Conservation (phyloP, 2,113 vertebrate genomes). For the Heteronetta atricapilla region DNA sequence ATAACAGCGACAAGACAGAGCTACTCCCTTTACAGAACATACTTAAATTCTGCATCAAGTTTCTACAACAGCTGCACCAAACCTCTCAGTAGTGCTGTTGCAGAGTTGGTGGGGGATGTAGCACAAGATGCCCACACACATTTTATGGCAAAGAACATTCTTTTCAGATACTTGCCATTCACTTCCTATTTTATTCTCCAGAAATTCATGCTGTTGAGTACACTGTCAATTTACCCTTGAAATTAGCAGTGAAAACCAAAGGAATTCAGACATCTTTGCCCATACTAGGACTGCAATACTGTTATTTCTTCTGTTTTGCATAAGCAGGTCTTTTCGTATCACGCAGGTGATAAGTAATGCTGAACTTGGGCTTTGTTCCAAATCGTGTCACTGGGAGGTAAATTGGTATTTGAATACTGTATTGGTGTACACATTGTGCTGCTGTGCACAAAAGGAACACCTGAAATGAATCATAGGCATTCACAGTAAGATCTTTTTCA, state of each 20-base stretch:
- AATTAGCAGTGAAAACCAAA: background rate
- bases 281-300: background rate
- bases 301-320: no score
- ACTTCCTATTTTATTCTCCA: background rate
- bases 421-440: background rate
- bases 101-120: background rate
- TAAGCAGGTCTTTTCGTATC: background rate
- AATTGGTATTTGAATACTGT: accelerated
- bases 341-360: accelerated
- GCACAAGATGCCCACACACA: background rate
- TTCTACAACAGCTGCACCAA: background rate
- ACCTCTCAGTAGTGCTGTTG: background rate
- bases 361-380: background rate
- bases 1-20: accelerated
- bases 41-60: background rate
- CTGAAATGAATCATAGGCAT: background rate
- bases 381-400: background rate
- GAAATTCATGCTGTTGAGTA: accelerated
- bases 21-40: background rate
- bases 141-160: accelerated
- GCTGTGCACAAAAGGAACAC: background rate
- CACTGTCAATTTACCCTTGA: background rate
- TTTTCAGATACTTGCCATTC: background rate
- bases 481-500: background rate
- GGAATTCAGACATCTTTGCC: background rate